Evolutionary conservation across 2,113 vertebrate genomes (phyloP), one percentile per base, ranked within the genome.

Genomic region (Pampusana beccarii): DNA sequence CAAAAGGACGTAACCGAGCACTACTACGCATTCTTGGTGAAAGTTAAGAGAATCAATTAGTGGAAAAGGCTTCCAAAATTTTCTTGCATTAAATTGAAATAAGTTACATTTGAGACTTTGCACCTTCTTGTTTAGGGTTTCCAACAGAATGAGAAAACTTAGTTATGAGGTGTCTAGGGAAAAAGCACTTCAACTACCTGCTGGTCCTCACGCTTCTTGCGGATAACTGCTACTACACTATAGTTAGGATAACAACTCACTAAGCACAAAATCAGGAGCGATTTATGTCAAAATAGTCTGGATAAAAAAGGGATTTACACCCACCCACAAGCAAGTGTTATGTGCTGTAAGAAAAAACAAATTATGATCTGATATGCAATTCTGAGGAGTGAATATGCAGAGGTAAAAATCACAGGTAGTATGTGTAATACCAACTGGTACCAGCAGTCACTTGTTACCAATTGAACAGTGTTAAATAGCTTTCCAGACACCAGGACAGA

Each of bases 331-430:
- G 31, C 20, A 69, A 64, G 6, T 8, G 56, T 8, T 71, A 46
- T 1, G 6, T 4, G 14, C 29, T 44, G 6, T 56, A 71, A 56
- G 44, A 71, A 82, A 74, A 84, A 60, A 2, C 25, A 74, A 57
- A 33, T 11, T 3, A 48, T 10, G 2, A 80, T 40, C 33, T 50
- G 31, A 71, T 50, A 36, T 0, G 3, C 18, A 80, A 14, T n/a
- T 67, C 64, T n/a, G 20, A 72, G 3, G 17, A 79, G 71, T 10
- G 0, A 92, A 19, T 11, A 51, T 1, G 40, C 1, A 79, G 24
- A 29, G 5, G 8, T 60, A 82, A 70, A 95, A 74, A 21, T n/a
- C 8, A 0, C 2, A 42, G 0, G 0, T 3, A 40, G 12, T 8
- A 17, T 7, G 20, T 3, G 5, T 10, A 79, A 46, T 5, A 71